A percentile compares a stretch with the other conserved stretches of the same genome.
These are phyloP conservation scores for Pseudoatta argentina DNA, from an alignment of 1,140 invertebrate species.

Conservation along the genomic window DNA sequence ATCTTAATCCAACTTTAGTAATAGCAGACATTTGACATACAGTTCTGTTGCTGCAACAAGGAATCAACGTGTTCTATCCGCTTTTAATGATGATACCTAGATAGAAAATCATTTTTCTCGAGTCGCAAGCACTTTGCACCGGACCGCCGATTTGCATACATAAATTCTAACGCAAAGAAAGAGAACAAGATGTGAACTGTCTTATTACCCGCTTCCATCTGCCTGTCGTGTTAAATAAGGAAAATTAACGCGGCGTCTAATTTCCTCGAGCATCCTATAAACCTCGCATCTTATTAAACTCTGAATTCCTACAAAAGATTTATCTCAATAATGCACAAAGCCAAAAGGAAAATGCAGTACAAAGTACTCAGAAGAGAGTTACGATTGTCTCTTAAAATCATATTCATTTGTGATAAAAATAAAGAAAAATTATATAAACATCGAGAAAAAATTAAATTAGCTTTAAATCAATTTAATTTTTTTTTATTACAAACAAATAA, in stretches of 20 bases:
- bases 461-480: background rate
- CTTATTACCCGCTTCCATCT: conserved; percentile 45
- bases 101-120: conserved; percentile 37
- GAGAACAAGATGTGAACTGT: conserved; percentile 20
- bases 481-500: background rate
- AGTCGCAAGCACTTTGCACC: conserved; percentile 19
- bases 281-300: conserved; percentile 38
- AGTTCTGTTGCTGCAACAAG: background rate
- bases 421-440: conserved; percentile 24
- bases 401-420: background rate
- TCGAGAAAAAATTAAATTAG: background rate
- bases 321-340: background rate
- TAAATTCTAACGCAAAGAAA: conserved; percentile 28
- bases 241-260: conserved; percentile 45
- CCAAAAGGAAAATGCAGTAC: background rate
- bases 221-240: conserved; percentile 50
- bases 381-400: background rate
- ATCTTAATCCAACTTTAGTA: conserved; percentile 37
- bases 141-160: conserved; percentile 36
- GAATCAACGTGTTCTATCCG: conserved; percentile 3
- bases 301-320: background rate
- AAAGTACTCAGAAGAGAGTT: background rate
- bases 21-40: conserved; percentile 20
- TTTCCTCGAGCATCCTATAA: conserved; percentile 36
- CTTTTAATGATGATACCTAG: conserved; percentile 18